phyloP scores from a whole-genome alignment of 2,113 vertebrate genomes.

The Centropristis striata region DNA sequence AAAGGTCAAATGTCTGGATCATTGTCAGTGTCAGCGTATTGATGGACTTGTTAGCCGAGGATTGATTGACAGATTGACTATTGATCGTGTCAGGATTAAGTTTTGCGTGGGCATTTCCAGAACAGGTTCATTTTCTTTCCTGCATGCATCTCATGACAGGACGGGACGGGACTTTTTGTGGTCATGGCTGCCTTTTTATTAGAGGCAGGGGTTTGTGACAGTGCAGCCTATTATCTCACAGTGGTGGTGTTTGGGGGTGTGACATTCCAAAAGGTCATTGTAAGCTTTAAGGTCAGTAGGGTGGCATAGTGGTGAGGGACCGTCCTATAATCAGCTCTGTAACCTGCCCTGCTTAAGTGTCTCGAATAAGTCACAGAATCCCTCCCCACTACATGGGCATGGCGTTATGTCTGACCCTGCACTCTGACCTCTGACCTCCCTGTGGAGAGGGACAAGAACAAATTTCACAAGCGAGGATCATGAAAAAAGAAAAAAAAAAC shows the following conservation, averaged over 20 bases:
- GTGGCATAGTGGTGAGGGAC: constrained; percentile 34
- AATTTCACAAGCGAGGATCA: constrained; percentile 38
- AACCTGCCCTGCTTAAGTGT: constrained; percentile 53
- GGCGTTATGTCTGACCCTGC: constrained; percentile 40
- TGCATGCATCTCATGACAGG: neutral
- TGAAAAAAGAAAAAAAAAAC: constrained; percentile 16
- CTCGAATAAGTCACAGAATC: constrained; percentile 41
- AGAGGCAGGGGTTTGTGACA: constrained; percentile 40
- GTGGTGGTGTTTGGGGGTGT: constrained; percentile 52
- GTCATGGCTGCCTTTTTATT: constrained; percentile 5
- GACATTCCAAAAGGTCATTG: constrained; percentile 75
- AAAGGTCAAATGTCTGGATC: constrained; percentile 83
- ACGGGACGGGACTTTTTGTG: neutral
- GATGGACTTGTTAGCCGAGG: constrained; percentile 73
- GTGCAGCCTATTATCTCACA: constrained; percentile 60
- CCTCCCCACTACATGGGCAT: constrained; percentile 23
- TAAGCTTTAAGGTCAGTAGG: constrained; percentile 52
- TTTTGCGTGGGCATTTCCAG: constrained; percentile 30
- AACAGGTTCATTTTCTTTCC: constrained; percentile 13
- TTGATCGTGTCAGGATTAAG: constrained; percentile 44
- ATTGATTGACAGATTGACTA: constrained; percentile 76
- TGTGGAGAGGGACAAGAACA: constrained; percentile 40
- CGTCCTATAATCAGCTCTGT: constrained; percentile 62
- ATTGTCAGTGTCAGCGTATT: constrained; percentile 75
- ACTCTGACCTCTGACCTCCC: constrained; percentile 45